A percentile compares a stretch with the other conserved stretches of the same genome.
phyloP scores from a whole-genome alignment of 2,113 vertebrate genomes.

The Chlorodrepanis virens region DNA sequence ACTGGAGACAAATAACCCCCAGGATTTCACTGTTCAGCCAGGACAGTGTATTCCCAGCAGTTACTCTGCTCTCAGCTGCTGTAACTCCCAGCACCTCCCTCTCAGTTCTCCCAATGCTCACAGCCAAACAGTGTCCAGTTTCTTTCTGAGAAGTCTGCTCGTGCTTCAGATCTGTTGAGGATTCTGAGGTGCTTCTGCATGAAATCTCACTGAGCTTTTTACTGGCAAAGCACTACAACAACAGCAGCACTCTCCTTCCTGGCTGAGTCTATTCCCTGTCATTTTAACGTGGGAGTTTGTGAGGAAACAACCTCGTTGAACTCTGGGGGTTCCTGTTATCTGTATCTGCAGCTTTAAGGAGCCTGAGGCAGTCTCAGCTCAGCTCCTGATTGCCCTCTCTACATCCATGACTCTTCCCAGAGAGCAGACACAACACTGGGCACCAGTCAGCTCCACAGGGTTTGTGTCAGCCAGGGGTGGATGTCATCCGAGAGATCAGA shows the following conservation, averaged over 20 bases:
- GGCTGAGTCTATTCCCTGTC: neutral
- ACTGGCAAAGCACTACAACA: neutral
- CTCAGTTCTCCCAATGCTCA: neutral
- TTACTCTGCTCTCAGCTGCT: neutral
- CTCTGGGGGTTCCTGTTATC: neutral
- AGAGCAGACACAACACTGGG: neutral
- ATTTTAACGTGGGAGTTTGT: neutral
- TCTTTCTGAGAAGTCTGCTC: neutral
- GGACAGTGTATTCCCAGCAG: neutral
- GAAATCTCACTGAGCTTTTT: neutral
- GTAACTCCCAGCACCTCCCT: neutral
- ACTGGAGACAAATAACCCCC: neutral
- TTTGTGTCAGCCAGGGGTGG: neutral
- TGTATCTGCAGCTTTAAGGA: neutral
- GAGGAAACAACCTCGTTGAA: neutral
- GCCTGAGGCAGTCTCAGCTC: slow-evolving; percentile 14
- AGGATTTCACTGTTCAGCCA: neutral
- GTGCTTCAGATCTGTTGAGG: neutral
- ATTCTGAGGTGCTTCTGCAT: neutral
- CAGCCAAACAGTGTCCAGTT: neutral
- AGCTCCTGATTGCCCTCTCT: neutral
- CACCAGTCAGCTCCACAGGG: neutral
- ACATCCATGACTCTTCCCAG: neutral
- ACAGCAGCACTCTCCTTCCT: neutral
- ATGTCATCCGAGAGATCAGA: neutral